Evolutionary conservation across 2,797 vertebrate species (phyloP).

Genomic region (Crypturellus tataupa): DNA sequence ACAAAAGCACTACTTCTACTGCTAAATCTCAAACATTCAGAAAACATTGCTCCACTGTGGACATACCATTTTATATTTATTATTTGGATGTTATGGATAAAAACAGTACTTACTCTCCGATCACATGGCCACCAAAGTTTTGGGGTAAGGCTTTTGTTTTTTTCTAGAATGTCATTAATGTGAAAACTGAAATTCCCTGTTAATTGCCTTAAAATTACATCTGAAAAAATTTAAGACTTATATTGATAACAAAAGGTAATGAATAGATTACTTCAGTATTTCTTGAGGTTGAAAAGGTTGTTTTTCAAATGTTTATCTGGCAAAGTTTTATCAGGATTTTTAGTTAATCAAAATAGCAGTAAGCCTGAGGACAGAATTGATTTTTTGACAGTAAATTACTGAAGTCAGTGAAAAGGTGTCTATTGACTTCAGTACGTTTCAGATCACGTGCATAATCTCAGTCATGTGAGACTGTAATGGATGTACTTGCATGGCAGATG

Average conservation of each 20-base stretch:
- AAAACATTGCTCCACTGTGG: constrained; percentile 61
- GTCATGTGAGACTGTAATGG: constrained; percentile 10
- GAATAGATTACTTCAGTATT: background rate
- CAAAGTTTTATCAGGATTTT: constrained; percentile 9
- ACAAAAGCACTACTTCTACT: constrained; percentile 73
- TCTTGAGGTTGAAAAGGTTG: background rate
- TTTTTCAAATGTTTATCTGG: constrained; percentile 18
- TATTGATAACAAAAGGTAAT: background rate
- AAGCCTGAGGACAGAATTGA: background rate
- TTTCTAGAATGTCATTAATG: background rate
- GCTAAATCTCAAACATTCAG: constrained; percentile 65
- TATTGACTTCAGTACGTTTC: constrained; percentile 17
- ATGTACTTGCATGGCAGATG: background rate
- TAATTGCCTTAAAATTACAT: background rate
- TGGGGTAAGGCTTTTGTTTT: constrained; percentile 87
- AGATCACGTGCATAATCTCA: background rate
- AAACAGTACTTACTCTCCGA: constrained; percentile 82
- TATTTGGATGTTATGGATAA: constrained; percentile 89
- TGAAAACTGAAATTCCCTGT: background rate
- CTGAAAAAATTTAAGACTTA: background rate
- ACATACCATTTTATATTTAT: constrained; percentile 66
- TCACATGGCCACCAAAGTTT: constrained; percentile 87
- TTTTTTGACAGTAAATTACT: constrained; percentile 15
- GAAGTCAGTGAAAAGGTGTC: background rate
- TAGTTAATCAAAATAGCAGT: constrained; percentile 3